A percentile compares a stretch with the other conserved stretches of the same genome.
These are phyloP conservation scores for Melolontha melolontha DNA, from an alignment of 2,888 invertebrate genomes.

Conservation along the genomic window DNA sequence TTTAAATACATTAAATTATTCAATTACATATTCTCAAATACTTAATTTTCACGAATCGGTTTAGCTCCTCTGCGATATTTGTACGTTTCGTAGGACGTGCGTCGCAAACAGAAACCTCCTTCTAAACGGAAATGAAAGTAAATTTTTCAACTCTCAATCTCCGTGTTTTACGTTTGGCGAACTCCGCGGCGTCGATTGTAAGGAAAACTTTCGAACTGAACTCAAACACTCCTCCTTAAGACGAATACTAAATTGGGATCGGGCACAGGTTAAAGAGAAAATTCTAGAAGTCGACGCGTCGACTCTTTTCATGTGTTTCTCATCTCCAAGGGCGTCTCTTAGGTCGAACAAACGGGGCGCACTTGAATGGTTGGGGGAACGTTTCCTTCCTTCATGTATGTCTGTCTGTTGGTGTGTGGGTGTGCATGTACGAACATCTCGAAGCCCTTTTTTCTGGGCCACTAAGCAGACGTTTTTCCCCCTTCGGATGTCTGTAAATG, in stretches of 20 bases:
- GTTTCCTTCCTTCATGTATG: too few species aligned
- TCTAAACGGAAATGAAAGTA: too few species aligned
- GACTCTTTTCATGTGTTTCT: constrained; percentile 4
- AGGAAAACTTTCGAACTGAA: constrained; percentile 16
- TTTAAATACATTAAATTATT: too few species aligned
- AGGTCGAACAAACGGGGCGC: background rate
- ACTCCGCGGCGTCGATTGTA: background rate
- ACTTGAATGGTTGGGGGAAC: too few species aligned
- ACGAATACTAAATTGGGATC: constrained; percentile 28
- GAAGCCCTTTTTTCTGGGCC: constrained; percentile 11
- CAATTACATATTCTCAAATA: too few species aligned
- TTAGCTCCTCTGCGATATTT: too few species aligned
- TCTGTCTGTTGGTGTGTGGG: background rate
- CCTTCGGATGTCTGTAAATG: constrained; percentile 12
- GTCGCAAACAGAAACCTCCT: too few species aligned
- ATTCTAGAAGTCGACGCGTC: too few species aligned
- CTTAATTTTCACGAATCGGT: too few species aligned
- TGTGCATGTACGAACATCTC: constrained; percentile 9
- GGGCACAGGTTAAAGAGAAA: background rate
- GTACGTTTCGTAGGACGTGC: too few species aligned
- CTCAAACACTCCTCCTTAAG: constrained; percentile 17
- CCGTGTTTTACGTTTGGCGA: background rate
- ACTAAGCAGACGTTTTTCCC: constrained; percentile 11
- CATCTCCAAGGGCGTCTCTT: background rate
- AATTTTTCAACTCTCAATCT: background rate